phyloP scores from a whole-genome alignment of 2,113 vertebrate species.

The Channa maculata region DNA sequence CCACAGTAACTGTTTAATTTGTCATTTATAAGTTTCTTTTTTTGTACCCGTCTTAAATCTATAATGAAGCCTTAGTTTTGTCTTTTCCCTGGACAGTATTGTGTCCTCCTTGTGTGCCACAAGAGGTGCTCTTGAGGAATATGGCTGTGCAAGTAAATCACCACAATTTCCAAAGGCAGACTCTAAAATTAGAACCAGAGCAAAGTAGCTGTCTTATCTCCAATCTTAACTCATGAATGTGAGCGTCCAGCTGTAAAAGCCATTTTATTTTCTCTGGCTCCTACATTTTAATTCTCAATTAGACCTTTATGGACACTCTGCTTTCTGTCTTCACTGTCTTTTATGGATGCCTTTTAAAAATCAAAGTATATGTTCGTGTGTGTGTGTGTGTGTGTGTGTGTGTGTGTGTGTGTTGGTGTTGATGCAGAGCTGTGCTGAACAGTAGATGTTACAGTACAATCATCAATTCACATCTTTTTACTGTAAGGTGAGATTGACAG shows the following conservation, averaged over 20 bases:
- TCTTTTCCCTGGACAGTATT: not conserved
- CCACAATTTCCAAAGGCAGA: not conserved
- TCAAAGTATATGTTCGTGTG: constrained; percentile 3
- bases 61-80: not conserved
- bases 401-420: not conserved
- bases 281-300: constrained; percentile 64
- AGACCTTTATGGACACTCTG: constrained; percentile 58
- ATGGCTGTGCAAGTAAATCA: not conserved
- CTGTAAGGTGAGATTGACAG: constrained; percentile 23
- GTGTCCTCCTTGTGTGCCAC: constrained; percentile 5
- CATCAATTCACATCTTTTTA: too few species aligned
- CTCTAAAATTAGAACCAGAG: constrained; percentile 2
- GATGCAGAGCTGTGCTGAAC: too few species aligned
- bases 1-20: not conserved
- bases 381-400: not conserved
- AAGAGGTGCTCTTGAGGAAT: constrained; percentile 25
- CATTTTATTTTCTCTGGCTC: constrained; percentile 28
- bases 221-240: not conserved
- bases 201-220: not conserved
- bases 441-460: too few species aligned
- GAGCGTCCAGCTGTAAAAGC: not conserved
- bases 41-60: not conserved
- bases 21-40: constrained; percentile 1
- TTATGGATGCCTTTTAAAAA: constrained; percentile 48
- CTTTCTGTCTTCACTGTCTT: constrained; percentile 50